These are phyloP conservation scores for Butorides virescens DNA, from an alignment of 2,113 vertebrate species.

Conservation along the genomic window DNA sequence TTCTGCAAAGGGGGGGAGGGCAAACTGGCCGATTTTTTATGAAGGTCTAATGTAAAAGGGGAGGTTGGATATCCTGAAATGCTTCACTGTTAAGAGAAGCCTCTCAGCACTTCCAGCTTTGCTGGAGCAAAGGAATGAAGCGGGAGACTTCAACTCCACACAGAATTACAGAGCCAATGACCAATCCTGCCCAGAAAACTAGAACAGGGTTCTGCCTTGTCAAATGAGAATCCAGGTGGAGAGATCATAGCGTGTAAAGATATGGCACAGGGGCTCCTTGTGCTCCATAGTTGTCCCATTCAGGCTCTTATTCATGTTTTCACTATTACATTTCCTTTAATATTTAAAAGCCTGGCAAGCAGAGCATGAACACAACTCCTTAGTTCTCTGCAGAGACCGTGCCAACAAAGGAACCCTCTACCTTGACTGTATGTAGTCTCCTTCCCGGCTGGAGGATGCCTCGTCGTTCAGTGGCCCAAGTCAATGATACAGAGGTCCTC, in stretches of 20 bases:
- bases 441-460: background rate
- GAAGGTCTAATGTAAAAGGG: background rate
- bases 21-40: background rate
- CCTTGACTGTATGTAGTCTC: background rate
- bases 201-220: background rate
- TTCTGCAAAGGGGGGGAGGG: background rate
- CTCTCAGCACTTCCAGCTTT: background rate
- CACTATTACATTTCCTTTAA: background rate
- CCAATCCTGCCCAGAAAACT: background rate
- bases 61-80: background rate
- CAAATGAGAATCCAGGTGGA: background rate
- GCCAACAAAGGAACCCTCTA: background rate
- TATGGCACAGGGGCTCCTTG: background rate
- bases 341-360: background rate
- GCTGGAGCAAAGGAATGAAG: background rate
- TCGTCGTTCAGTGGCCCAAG: background rate
- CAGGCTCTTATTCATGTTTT: background rate
- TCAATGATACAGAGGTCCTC: background rate
- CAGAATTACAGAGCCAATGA: background rate
- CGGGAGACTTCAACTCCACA: background rate
- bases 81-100: background rate
- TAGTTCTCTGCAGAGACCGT: background rate
- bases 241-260: background rate
- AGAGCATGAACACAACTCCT: background rate
- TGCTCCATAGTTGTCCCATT: background rate